These are phyloP conservation scores for Zaprionus vittiger DNA, from an alignment of 1,140 invertebrate species.

Conservation along the genomic window DNA sequence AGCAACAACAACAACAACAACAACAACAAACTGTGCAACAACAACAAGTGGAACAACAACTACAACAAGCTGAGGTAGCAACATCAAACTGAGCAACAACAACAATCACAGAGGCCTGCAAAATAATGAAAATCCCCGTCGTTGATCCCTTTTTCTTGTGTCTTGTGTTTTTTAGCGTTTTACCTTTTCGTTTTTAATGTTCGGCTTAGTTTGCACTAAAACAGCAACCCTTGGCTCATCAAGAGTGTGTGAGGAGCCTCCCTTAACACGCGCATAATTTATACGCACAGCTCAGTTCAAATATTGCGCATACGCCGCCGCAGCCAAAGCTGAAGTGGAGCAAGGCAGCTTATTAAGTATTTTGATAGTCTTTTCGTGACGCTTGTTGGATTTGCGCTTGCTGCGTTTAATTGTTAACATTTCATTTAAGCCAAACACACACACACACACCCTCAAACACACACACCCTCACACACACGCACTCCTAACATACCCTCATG, in stretches of 20 bases:
- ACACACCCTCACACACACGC: slow-evolving; percentile 3
- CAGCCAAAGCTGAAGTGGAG: slow-evolving; percentile 14
- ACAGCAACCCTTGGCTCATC: slow-evolving; percentile 44
- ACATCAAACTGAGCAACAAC: slow-evolving; percentile 1
- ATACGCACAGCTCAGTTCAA: slow-evolving; percentile 27
- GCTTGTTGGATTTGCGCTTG: slow-evolving; percentile 60
- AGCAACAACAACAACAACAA: slow-evolving; percentile 19
- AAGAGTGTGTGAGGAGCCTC: slow-evolving; percentile 25
- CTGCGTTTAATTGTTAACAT: slow-evolving; percentile 81
- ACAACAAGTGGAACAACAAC: slow-evolving; percentile 7
- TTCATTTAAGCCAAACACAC: slow-evolving; percentile 72
- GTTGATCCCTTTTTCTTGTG: slow-evolving; percentile 52
- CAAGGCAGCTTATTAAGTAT: slow-evolving; percentile 48
- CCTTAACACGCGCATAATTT: slow-evolving; percentile 53
- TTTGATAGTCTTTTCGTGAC: slow-evolving; percentile 78
- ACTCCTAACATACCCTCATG: neutral
- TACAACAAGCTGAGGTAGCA: slow-evolving; percentile 1
- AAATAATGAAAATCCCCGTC: slow-evolving; percentile 9
- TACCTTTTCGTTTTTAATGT: slow-evolving; percentile 25
- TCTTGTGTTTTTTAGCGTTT: slow-evolving; percentile 10
- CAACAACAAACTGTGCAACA: slow-evolving; percentile 6
- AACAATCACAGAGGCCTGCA: neutral
- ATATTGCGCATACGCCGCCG: slow-evolving; percentile 71
- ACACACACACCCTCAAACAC: slow-evolving; percentile 6
- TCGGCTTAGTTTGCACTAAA: slow-evolving; percentile 72